Percentiles rank a stretch among this genome's conserved stretches.
Evolutionary conservation across 2,113 vertebrate species (phyloP).

Genomic region (Mus spicilegus): DNA sequence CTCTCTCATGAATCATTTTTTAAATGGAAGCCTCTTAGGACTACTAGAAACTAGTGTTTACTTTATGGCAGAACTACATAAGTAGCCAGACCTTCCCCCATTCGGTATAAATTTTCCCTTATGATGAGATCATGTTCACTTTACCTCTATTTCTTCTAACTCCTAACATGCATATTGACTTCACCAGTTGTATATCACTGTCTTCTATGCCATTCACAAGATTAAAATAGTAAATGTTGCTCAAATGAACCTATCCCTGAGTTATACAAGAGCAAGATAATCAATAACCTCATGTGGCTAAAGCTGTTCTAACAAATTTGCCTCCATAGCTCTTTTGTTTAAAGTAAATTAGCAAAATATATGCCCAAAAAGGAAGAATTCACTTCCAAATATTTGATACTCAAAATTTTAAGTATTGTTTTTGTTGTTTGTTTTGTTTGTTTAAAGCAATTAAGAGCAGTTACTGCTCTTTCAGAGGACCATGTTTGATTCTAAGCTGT

Average conservation of each 20-base stretch:
- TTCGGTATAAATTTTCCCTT: background rate
- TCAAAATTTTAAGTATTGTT: conserved; percentile 17
- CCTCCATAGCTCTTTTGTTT: conserved; percentile 23
- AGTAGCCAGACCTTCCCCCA: background rate
- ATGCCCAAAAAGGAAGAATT: background rate
- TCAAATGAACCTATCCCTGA: background rate
- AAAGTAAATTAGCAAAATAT: conserved; percentile 2
- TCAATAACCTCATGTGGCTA: background rate
- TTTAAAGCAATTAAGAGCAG: conserved; percentile 32
- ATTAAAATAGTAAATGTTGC: conserved; percentile 29
- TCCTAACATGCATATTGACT: background rate
- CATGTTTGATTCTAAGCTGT: background rate
- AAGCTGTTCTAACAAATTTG: background rate
- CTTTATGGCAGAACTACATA: conserved; percentile 48
- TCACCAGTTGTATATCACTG: conserved; percentile 29
- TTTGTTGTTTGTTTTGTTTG: conserved; percentile 14
- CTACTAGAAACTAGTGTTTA: conserved; percentile 30
- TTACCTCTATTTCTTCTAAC: background rate
- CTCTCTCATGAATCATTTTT: conserved; percentile 34
- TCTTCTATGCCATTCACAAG: conserved; percentile 45
- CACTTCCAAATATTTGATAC: conserved; percentile 1
- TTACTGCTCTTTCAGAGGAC: background rate
- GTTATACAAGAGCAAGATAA: conserved; percentile 27
- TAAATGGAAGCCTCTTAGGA: conserved; percentile 4
- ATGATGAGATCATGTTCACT: conserved; percentile 48